Conservation (phyloP, 2,113 vertebrate species). For the Otus sunia region DNA sequence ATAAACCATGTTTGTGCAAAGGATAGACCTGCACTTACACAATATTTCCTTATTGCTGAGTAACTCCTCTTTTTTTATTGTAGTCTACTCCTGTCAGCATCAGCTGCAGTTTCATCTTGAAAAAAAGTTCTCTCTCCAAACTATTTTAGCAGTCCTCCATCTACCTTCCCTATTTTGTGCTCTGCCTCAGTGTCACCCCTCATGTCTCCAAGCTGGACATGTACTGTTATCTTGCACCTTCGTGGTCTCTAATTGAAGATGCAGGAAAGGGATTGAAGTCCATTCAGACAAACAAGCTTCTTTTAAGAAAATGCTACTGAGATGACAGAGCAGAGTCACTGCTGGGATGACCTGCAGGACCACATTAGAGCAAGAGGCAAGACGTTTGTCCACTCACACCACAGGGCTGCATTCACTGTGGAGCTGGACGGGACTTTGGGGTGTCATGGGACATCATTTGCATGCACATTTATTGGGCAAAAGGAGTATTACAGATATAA, state of each 20-base stretch:
- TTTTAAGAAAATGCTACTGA: background rate
- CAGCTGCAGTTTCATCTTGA: background rate
- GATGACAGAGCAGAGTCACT: background rate
- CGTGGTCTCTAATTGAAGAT: background rate
- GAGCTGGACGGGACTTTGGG: background rate
- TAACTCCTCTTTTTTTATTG: background rate
- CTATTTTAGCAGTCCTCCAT: background rate
- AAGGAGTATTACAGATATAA: background rate
- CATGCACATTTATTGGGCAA: background rate
- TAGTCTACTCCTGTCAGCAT: background rate
- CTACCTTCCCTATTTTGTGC: background rate
- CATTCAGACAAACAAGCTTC: background rate
- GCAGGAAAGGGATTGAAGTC: background rate
- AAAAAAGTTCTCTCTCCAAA: background rate
- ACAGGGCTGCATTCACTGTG: background rate
- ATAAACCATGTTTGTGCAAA: background rate
- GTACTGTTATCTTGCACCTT: background rate
- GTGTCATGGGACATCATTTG: accelerated
- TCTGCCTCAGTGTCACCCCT: background rate
- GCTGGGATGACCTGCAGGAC: background rate
- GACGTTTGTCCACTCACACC: background rate
- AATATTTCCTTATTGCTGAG: background rate
- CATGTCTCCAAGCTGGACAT: background rate
- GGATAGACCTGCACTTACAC: background rate
- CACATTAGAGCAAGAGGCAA: background rate